phyloP scores from a whole-genome alignment of 2,113 vertebrate species.

The Mohoua ochrocephala region DNA sequence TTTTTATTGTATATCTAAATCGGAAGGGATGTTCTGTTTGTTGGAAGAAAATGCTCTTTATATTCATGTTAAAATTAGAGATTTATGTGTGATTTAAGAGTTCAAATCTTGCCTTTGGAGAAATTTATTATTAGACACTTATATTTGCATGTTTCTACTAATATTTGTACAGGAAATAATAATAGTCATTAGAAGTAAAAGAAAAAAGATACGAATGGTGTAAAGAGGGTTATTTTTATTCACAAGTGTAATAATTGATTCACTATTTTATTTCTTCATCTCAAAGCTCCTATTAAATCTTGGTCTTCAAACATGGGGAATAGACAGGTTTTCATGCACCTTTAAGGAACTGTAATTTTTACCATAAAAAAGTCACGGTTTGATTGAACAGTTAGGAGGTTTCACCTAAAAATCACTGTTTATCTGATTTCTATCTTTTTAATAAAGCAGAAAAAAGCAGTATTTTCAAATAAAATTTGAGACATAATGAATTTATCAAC shows the following conservation, averaged over 20 bases:
- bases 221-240: background rate
- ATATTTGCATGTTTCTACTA: background rate
- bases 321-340: background rate
- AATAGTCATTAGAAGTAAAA: background rate
- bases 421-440: background rate
- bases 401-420: background rate
- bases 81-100: background rate
- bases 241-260: background rate
- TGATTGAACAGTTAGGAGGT: background rate
- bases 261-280: background rate
- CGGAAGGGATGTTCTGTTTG: background rate
- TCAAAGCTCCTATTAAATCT: background rate
- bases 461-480: background rate
- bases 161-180: background rate
- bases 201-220: accelerated
- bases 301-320: background rate
- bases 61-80: background rate
- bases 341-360: background rate
- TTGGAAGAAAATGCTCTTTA: background rate
- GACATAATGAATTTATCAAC: background rate
- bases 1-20: background rate
- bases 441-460: background rate
- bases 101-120: background rate
- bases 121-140: background rate
- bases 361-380: background rate